Evolutionary conservation across 2,797 vertebrate genomes (phyloP).

Genomic region (Diplodus puntazzo): DNA sequence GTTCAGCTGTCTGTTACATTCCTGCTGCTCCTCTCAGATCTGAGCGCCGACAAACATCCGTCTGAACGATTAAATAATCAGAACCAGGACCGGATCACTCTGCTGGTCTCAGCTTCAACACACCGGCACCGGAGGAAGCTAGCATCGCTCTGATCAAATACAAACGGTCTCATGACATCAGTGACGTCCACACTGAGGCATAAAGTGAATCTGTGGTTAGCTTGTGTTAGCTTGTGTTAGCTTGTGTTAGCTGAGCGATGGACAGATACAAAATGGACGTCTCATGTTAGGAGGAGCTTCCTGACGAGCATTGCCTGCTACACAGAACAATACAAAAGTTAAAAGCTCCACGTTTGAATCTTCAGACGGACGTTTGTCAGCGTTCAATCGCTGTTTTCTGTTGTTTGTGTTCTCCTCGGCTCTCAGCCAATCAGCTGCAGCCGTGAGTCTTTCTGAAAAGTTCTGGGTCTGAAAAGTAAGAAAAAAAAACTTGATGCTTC

Average conservation of each 20-base stretch:
- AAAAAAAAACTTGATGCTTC: slow-evolving; percentile 13
- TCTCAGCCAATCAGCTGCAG: slow-evolving; percentile 53
- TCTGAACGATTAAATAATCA: slow-evolving; percentile 8
- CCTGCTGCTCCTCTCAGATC: slow-evolving; percentile 14
- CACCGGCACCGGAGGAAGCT: too few relatives aligned
- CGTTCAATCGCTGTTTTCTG: neutral
- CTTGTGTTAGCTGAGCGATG: too few relatives aligned
- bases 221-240: too few relatives aligned
- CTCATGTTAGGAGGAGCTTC: neutral
- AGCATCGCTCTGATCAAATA: neutral
- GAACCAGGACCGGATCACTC: too few relatives aligned
- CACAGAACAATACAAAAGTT: neutral
- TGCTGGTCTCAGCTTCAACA: too few relatives aligned
- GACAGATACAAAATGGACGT: neutral
- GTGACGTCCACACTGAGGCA: neutral
- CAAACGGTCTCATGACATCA: too few relatives aligned
- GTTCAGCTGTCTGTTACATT: slow-evolving; percentile 34
- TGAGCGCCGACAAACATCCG: slow-evolving; percentile 15
- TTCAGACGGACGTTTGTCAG: slow-evolving; percentile 36
- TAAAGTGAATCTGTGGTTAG: too few relatives aligned
- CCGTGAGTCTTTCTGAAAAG: slow-evolving; percentile 21
- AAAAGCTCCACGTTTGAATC: neutral
- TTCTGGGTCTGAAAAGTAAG: slow-evolving; percentile 24
- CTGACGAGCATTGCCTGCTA: neutral
- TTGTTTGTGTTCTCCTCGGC: slow-evolving; percentile 1